Base-by-base conservation (phyloP, 2,797 vertebrate genomes). In the Sandelia bainsii region DNA sequence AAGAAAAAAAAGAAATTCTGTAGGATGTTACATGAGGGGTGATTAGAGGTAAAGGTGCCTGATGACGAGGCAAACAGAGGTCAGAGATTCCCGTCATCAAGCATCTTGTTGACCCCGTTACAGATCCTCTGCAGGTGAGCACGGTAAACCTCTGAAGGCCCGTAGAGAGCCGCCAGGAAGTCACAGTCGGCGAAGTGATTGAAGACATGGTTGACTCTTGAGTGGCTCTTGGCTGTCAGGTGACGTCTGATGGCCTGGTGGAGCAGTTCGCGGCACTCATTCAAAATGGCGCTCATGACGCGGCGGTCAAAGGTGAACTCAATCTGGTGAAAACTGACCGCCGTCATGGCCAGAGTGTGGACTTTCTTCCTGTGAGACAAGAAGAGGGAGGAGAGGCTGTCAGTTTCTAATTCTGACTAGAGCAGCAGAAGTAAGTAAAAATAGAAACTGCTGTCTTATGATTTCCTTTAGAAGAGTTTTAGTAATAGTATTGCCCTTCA, bases 301-400 rank as follows among this genome's bases (percentile, higher is more conserved):
- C 96, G 94, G 2, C 97, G 95, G 95, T 99, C 98, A 0, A 99
- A 99, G 87, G 98, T 98, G 93, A 99, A 99, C 91, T 97, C 98
- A 45, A 99, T 96, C 93, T 99, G 97, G 91, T 97, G 93, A 95
- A 99, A 99, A 83, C 97, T 99, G 89, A 99, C 94, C 0, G 96
- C 96, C 0, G 92, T 99, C 97, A 99, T 97, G 91, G 97, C 97
- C 89, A 98, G 84, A 7, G 96, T 95, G 75, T 96, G 97, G 4
- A 97, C 95, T 81, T 96, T 96, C 92, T 95, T 96, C 72, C 96
- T 94, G 90, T 23, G 62, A 83, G 80, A 77, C 22, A 45, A 76
- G 44, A 14, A 44, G 27, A 49, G 34, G 56, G 49, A 53, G 29
- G 53, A 75, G 70, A 60, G 9, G 66, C 69, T 72, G 82, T 87